Evolutionary conservation across 1,140 invertebrate genomes (phyloP).

Genomic region (Aphelinus atriplicis): DNA sequence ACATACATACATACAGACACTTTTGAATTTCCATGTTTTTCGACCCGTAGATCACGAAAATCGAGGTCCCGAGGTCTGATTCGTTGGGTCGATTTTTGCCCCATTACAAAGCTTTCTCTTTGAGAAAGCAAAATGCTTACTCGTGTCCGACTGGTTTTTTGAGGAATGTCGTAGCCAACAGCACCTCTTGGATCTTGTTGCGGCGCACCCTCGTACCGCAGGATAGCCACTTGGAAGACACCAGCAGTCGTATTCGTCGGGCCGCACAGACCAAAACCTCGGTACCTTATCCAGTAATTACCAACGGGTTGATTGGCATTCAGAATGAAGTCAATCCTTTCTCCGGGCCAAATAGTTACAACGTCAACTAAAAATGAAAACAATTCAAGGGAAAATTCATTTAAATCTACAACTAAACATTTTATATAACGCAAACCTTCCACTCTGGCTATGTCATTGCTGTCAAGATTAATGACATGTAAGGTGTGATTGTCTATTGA

Average conservation of each 20-base stretch:
- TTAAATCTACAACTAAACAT: not conserved
- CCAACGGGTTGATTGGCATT: conserved; percentile 46
- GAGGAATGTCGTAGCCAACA: not conserved
- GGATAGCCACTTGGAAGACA: conserved; percentile 83
- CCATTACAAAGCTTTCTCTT: too few relatives aligned
- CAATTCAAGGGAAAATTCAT: not conserved
- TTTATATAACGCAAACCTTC: conserved; percentile 68
- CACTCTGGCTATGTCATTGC: conserved; percentile 79
- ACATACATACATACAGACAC: too few relatives aligned
- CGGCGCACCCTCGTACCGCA: conserved; percentile 78
- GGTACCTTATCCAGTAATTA: conserved; percentile 21
- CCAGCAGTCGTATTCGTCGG: conserved; percentile 71
- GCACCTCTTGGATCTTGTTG: conserved; percentile 67
- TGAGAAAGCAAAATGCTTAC: too few relatives aligned
- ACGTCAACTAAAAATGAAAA: conserved; percentile 6
- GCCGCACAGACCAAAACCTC: conserved; percentile 82
- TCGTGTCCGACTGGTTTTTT: not conserved
- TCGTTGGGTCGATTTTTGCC: too few relatives aligned
- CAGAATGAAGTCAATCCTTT: conserved; percentile 86
- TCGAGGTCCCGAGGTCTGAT: too few relatives aligned
- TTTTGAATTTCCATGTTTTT: too few relatives aligned
- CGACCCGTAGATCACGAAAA: too few relatives aligned
- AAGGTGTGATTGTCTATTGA: conserved; percentile 87
- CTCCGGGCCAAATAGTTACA: conserved; percentile 78
- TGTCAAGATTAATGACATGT: conserved; percentile 81